phyloP scores from a whole-genome alignment of 2,797 vertebrate species.

The Neoniphon sammara region DNA sequence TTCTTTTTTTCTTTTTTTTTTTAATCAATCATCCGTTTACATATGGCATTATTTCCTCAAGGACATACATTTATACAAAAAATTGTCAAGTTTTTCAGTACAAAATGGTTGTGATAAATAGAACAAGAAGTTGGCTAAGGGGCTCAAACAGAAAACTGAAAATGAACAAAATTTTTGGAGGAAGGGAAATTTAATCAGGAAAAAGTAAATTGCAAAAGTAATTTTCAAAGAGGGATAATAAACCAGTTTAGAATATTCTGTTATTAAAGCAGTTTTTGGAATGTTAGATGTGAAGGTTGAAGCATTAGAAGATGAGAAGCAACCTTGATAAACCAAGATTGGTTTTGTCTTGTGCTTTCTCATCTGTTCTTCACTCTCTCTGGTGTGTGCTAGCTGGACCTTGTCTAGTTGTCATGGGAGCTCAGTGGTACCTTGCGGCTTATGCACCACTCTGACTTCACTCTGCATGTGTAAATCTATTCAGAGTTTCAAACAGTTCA shows the following conservation, averaged over 20 bases:
- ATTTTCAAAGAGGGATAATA: constrained; percentile 28
- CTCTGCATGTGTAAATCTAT: too few relatives aligned
- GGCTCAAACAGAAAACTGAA: too few relatives aligned
- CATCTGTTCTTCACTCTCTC: not conserved
- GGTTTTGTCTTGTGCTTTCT: not conserved
- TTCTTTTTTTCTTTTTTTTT: not conserved
- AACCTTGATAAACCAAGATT: constrained; percentile 2
- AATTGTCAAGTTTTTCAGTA: not conserved
- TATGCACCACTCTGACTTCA: too few relatives aligned
- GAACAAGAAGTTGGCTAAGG: not conserved
- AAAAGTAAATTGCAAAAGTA: too few relatives aligned
- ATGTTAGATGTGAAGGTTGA: constrained; percentile 12
- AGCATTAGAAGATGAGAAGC: constrained; percentile 17
- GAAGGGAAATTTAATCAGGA: too few relatives aligned
- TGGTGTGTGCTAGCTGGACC: too few relatives aligned
- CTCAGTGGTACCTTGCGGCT: too few relatives aligned
- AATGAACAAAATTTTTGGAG: too few relatives aligned
- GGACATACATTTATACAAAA: constrained; percentile 3
- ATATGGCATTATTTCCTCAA: not conserved
- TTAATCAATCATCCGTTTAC: not conserved
- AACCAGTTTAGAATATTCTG: constrained; percentile 22
- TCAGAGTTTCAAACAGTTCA: too few relatives aligned
- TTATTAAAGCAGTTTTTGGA: constrained; percentile 16
- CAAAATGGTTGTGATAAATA: constrained; percentile 9
- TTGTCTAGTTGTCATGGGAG: too few relatives aligned